A percentile compares a stretch with the other conserved stretches of the same genome.
These are phyloP conservation scores for Xiphorhynchus erythropygius DNA, from an alignment of 2,797 vertebrate genomes.

Conservation along the genomic window DNA sequence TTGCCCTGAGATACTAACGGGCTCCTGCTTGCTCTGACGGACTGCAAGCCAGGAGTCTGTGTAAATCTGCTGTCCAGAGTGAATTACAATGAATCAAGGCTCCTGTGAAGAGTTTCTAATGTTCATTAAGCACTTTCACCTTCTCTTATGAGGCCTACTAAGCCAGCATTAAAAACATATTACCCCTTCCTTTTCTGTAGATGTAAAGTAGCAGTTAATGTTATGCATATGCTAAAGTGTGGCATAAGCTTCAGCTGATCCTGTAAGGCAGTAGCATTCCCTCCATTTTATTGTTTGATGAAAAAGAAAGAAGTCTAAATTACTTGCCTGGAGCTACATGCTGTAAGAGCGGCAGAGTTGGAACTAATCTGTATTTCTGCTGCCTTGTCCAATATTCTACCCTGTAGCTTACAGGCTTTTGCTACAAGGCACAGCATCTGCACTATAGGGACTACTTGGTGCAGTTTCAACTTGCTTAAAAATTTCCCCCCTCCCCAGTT, in stretches of 20 bases:
- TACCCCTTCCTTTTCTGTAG: slow-evolving; percentile 15
- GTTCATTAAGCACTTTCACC: slow-evolving; percentile 11
- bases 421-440: neutral
- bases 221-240: neutral
- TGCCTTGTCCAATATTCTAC: neutral
- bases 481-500: neutral
- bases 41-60: neutral
- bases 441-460: neutral
- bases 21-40: neutral
- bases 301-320: slow-evolving; percentile 51
- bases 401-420: neutral
- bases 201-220: neutral
- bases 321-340: slow-evolving; percentile 26
- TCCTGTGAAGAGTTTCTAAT: slow-evolving; percentile 14
- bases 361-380: slow-evolving; percentile 38
- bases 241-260: neutral
- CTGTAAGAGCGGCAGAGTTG: neutral
- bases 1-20: neutral
- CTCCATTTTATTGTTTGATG: slow-evolving; percentile 58
- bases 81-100: slow-evolving; percentile 1
- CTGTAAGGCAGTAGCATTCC: neutral
- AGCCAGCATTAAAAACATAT: slow-evolving; percentile 48
- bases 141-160: slow-evolving; percentile 26
- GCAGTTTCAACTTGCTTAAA: neutral
- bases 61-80: neutral